These are phyloP conservation scores for Musca vetustissima DNA, from an alignment of 1,140 invertebrate genomes.

Conservation along the genomic window DNA sequence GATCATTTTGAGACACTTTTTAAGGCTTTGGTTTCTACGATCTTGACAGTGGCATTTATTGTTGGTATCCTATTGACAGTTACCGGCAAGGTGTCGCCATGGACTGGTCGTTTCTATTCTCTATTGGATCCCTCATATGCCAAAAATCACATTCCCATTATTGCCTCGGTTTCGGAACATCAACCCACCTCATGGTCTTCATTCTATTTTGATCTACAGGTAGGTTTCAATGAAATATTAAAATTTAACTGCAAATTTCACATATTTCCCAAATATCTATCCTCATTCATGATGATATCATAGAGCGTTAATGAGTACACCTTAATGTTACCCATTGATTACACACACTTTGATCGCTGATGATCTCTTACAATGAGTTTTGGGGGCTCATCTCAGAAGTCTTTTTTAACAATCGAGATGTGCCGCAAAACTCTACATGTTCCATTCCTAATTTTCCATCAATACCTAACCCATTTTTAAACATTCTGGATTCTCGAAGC, in stretches of 20 bases:
- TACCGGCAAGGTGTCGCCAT: constrained; percentile 94
- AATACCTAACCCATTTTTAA: too few relatives aligned
- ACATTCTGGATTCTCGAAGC: too few relatives aligned
- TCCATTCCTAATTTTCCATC: not conserved
- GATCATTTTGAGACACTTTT: constrained; percentile 89
- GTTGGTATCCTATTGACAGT: constrained; percentile 78
- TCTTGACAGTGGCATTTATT: constrained; percentile 65
- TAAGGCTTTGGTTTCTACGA: constrained; percentile 68
- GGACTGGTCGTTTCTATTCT: constrained; percentile 99
- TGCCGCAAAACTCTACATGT: not conserved
- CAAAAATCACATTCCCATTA: constrained; percentile 99
- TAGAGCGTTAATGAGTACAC: constrained; percentile 41
- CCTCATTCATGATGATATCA: constrained; percentile 37
- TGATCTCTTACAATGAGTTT: too few relatives aligned
- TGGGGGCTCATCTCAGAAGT: too few relatives aligned
- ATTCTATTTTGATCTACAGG: constrained; percentile 95
- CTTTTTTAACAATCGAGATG: too few relatives aligned
- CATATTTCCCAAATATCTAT: not conserved
- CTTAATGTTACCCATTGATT: constrained; percentile 53
- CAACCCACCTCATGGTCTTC: constrained; percentile 98
- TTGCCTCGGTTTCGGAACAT: constrained; percentile 98
- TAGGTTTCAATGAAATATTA: constrained; percentile 27
- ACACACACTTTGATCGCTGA: constrained; percentile 56
- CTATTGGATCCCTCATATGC: constrained; percentile 96
- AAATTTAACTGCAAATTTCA: too few relatives aligned